A percentile compares a stretch with the other conserved stretches of the same genome.
Evolutionary conservation across 2,113 vertebrate species (phyloP).

Genomic region (Elgaria multicarinata): DNA sequence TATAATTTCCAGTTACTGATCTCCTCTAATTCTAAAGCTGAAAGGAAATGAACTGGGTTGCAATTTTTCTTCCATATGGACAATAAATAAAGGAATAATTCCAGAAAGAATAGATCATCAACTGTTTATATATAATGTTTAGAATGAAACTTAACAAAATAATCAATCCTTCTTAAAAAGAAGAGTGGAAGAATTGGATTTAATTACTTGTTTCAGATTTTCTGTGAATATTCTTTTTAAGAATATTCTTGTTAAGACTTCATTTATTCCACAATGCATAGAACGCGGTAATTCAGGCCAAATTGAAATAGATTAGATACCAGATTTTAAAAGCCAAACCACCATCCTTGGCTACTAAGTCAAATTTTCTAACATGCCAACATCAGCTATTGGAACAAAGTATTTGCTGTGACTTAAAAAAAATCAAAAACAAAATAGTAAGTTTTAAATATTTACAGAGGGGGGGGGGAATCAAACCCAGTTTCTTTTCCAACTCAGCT

Average conservation of each 20-base stretch:
- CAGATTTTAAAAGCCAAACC: background rate
- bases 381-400: constrained; percentile 35
- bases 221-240: background rate
- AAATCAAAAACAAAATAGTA: background rate
- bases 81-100: constrained; percentile 32
- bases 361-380: background rate
- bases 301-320: background rate
- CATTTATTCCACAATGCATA: background rate
- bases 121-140: constrained; percentile 39
- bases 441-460: constrained; percentile 8
- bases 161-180: constrained; percentile 4
- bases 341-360: background rate
- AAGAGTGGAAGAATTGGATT: constrained; percentile 6
- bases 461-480: constrained; percentile 10
- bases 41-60: constrained; percentile 37
- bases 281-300: background rate
- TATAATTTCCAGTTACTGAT: constrained; percentile 37
- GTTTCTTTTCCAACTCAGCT: constrained; percentile 50
- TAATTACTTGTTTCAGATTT: constrained; percentile 7
- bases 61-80: constrained; percentile 44
- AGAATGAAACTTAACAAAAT: constrained; percentile 5
- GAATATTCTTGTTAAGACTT: background rate
- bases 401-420: constrained; percentile 26
- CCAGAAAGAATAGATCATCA: constrained; percentile 42
- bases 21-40: constrained; percentile 34